Percentiles rank a stretch among this genome's conserved stretches.
Conservation (phyloP, 2,797 vertebrate genomes). For the Spinibarbus caldwelli region DNA sequence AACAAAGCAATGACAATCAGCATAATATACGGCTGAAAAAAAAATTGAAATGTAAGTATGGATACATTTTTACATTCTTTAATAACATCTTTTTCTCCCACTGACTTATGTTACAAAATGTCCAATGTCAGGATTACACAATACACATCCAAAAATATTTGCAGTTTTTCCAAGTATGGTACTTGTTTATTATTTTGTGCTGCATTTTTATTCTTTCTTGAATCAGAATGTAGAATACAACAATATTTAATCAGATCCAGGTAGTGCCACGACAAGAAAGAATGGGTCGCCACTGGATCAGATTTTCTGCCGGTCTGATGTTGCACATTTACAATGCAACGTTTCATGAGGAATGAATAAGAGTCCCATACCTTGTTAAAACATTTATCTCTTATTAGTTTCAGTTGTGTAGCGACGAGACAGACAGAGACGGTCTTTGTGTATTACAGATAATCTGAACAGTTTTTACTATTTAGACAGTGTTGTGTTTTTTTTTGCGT, state of each 20-base stretch:
- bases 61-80: not conserved
- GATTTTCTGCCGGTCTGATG: slow-evolving; percentile 37
- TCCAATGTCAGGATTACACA: not conserved
- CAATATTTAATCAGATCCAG: not conserved
- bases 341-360: slow-evolving; percentile 21
- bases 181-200: not conserved
- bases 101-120: not conserved
- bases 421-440: not conserved
- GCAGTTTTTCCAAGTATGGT: not conserved
- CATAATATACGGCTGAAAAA: not conserved
- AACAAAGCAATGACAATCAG: not conserved
- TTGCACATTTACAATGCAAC: slow-evolving; percentile 27
- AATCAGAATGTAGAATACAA: not conserved
- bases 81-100: not conserved
- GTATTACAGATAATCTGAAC: not conserved
- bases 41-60: not conserved
- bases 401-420: not conserved
- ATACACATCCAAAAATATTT: not conserved
- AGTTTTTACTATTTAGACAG: not conserved
- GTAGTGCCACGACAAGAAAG: not conserved
- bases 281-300: not conserved
- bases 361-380: slow-evolving; percentile 10
- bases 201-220: not conserved
- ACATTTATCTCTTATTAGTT: slow-evolving; percentile 11
- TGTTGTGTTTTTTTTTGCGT: not conserved